Conservation (phyloP, 2,797 vertebrate species). For the Micropoecilia bifurca region DNA sequence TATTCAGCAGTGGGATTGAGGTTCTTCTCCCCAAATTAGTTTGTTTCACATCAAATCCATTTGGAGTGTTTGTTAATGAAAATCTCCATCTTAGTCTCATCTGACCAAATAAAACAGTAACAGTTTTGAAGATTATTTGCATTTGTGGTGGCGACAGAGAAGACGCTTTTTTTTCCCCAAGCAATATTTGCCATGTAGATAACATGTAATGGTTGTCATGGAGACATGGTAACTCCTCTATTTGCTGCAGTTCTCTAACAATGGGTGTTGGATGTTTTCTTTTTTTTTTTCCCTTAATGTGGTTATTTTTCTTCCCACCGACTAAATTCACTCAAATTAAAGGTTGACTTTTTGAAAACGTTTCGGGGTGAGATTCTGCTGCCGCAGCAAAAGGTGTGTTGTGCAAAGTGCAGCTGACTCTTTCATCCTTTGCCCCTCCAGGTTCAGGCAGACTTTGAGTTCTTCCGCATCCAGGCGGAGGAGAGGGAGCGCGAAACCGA, state of each 20-base stretch:
- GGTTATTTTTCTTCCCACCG: neutral
- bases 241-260: neutral
- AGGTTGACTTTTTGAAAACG: neutral
- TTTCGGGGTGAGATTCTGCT: neutral
- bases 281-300: neutral
- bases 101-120: neutral
- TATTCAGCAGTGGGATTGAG: neutral
- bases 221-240: neutral
- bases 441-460: slow-evolving; percentile 79
- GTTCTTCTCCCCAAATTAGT: neutral
- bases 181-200: neutral
- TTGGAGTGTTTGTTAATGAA: neutral
- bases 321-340: neutral
- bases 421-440: slow-evolving; percentile 38
- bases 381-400: neutral
- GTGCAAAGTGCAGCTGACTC: neutral
- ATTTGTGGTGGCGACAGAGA: neutral
- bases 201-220: neutral
- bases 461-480: slow-evolving; percentile 78
- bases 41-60: neutral
- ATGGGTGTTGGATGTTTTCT: neutral
- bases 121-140: neutral
- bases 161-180: neutral
- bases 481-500: slow-evolving; percentile 81
- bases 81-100: neutral